phyloP scores from a whole-genome alignment of 2,113 vertebrate species.

The Mellivora capensis region DNA sequence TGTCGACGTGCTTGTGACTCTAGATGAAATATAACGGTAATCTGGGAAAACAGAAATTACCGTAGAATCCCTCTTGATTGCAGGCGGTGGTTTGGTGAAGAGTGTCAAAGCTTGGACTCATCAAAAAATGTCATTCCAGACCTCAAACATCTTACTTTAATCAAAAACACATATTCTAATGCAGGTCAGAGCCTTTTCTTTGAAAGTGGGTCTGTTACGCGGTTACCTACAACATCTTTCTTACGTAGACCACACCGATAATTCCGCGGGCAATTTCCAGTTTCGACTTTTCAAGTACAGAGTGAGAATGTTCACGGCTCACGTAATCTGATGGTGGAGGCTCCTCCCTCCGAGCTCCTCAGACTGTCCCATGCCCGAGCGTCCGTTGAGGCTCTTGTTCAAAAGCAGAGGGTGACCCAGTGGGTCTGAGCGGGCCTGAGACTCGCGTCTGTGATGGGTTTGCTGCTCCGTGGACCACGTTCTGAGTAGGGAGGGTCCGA shows the following conservation, averaged over 20 bases:
- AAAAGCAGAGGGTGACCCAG: not conserved
- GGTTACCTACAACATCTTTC: not conserved
- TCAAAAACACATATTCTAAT: not conserved
- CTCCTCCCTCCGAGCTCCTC: not conserved
- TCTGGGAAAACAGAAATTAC: not conserved
- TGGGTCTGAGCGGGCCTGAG: no score
- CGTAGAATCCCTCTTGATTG: not conserved
- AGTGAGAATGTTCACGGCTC: not conserved
- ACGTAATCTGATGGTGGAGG: not conserved
- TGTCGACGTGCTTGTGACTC: not conserved
- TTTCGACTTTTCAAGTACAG: not conserved
- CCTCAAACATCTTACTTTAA: not conserved
- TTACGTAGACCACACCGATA: not conserved
- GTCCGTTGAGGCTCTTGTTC: not conserved
- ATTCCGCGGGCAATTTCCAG: not conserved
- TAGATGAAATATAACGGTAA: not conserved
- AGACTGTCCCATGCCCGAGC: accelerated
- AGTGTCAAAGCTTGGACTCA: not conserved
- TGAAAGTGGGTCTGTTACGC: not conserved
- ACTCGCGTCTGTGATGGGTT: no score
- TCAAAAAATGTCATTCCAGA: not conserved
- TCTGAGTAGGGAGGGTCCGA: no score
- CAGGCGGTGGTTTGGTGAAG: not conserved
- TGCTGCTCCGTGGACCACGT: not conserved
- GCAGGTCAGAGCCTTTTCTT: not conserved